A percentile compares a stretch with the other conserved stretches of the same genome.
These are phyloP conservation scores for Nomia melanderi DNA, from an alignment of 1,140 invertebrate species.

Conservation along the genomic window DNA sequence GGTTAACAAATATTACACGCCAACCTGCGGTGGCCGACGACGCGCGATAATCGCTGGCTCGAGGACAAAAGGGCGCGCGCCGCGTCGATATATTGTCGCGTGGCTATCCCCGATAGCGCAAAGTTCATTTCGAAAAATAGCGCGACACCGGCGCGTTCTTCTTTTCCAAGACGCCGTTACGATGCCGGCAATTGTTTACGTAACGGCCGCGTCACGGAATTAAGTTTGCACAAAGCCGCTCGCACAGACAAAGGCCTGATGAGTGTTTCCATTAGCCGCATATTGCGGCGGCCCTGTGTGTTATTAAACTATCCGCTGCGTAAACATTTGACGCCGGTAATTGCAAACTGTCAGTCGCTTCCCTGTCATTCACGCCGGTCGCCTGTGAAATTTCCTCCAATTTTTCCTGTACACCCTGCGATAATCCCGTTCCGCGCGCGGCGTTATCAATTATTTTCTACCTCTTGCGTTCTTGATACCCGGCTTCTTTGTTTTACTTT, in stretches of 20 bases:
- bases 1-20: conserved; percentile 19
- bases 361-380: background rate
- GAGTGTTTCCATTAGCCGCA: conserved; percentile 24
- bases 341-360: conserved; percentile 8
- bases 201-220: background rate
- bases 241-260: background rate
- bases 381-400: background rate
- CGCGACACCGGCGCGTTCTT: background rate
- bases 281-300: background rate
- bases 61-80: background rate
- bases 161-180: background rate
- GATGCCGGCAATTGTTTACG: conserved; percentile 1
- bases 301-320: conserved; percentile 37
- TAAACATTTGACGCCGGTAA: conserved; percentile 28
- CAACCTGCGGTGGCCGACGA: background rate
- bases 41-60: conserved; percentile 3
- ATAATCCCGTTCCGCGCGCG: no score
- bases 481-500: no score
- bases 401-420: no score
- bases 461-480: no score
- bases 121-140: background rate
- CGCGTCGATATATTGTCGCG: background rate
- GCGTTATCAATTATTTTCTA: no score
- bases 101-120: background rate
- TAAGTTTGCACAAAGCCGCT: background rate